These are phyloP conservation scores for Aradophagus sp. DNA, from an alignment of 1,140 invertebrate genomes.

Conservation along the genomic window DNA sequence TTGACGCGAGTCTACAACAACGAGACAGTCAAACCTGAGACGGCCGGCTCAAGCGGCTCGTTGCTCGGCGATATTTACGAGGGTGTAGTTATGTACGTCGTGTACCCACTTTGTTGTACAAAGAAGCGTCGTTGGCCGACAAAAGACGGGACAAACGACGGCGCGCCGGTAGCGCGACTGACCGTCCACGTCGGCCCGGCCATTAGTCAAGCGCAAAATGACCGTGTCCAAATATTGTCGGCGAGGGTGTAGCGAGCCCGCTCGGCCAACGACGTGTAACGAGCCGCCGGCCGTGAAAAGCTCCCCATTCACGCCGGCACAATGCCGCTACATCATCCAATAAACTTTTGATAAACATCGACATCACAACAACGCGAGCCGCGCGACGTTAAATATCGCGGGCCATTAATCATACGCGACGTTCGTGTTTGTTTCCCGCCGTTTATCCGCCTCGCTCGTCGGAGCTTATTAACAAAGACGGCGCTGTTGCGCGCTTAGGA, in stretches of 20 bases:
- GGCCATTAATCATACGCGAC: slow-evolving; percentile 28
- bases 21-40: too few species aligned
- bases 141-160: slow-evolving; percentile 55
- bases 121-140: slow-evolving; percentile 50
- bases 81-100: slow-evolving; percentile 52
- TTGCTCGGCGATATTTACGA: slow-evolving; percentile 54
- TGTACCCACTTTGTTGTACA: slow-evolving; percentile 58
- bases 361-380: slow-evolving; percentile 31
- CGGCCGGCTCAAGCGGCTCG: too few species aligned
- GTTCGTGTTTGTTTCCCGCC: slow-evolving; percentile 21
- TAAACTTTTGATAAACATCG: slow-evolving; percentile 48
- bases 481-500: too few species aligned
- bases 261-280: slow-evolving; percentile 43
- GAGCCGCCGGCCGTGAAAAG: slow-evolving; percentile 46
- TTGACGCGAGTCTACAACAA: too few species aligned
- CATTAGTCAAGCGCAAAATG: slow-evolving; percentile 57
- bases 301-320: slow-evolving; percentile 45
- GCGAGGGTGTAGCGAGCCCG: slow-evolving; percentile 64
- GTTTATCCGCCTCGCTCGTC: slow-evolving; percentile 7
- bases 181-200: slow-evolving; percentile 44
- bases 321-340: slow-evolving; percentile 31
- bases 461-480: slow-evolving; percentile 8
- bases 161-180: slow-evolving; percentile 38
- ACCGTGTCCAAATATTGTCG: slow-evolving; percentile 70
- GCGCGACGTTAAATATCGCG: slow-evolving; percentile 33